phyloP scores from a whole-genome alignment of 2,113 vertebrate species.

The Montifringilla adamsi region DNA sequence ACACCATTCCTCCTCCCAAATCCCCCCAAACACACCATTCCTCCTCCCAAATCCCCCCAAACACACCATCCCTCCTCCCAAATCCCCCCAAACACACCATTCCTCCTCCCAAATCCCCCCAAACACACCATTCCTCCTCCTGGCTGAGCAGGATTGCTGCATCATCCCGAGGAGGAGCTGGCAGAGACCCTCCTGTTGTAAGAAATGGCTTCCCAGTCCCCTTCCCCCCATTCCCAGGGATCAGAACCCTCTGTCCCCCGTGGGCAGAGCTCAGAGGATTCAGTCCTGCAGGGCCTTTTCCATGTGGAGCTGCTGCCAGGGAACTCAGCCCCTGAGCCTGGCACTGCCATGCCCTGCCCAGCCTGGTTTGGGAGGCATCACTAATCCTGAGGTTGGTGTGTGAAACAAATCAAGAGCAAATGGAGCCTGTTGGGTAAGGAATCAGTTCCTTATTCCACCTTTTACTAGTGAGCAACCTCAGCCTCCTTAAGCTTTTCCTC shows the following conservation, averaged over 20 bases:
- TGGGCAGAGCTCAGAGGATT: background rate
- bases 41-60: no score
- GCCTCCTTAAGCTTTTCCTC: background rate
- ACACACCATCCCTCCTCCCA: no score
- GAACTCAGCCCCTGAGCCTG: background rate
- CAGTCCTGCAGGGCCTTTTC: background rate
- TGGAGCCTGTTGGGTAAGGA: background rate
- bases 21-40: no score
- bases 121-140: background rate
- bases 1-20: no score
- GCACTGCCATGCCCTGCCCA: background rate
- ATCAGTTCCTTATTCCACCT: background rate
- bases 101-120: no score
- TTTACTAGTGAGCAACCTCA: background rate
- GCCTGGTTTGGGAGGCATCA: background rate
- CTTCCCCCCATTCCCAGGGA: background rate
- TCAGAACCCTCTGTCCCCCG: rapidly evolving
- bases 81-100: no score
- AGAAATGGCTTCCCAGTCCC: background rate
- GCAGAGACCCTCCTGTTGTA: background rate
- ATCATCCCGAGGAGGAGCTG: background rate
- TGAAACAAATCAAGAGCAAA: background rate
- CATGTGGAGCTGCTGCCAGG: background rate
- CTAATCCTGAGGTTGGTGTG: background rate
- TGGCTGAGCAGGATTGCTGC: background rate